Evolutionary conservation across 2,888 invertebrate species (phyloP).

Genomic region (Sthenelais limicola): DNA sequence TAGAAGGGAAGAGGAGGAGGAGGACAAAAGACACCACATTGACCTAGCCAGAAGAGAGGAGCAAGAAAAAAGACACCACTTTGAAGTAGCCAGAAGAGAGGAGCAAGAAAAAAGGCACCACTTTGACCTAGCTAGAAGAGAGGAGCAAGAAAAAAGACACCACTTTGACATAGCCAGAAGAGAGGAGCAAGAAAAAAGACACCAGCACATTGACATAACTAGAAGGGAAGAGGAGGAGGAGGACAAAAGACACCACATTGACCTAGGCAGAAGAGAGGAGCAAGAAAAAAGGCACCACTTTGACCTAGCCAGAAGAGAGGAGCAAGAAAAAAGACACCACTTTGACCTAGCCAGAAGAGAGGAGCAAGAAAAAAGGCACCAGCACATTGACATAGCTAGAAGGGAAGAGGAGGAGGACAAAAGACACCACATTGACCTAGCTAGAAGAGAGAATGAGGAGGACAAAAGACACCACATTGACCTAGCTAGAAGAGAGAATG

Average conservation of each 20-base stretch:
- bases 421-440: neutral
- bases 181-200: constrained; percentile 12
- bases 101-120: too few species aligned
- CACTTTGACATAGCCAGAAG: too few species aligned
- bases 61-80: too few species aligned
- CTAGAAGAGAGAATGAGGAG: neutral
- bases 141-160: too few species aligned
- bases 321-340: too few species aligned
- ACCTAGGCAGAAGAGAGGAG: neutral
- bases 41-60: too few species aligned
- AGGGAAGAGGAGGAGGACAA: neutral
- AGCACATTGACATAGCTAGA: neutral
- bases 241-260: neutral
- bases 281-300: neutral
- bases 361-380: neutral
- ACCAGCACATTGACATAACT: neutral
- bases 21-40: too few species aligned
- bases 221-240: neutral
- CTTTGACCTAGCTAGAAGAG: too few species aligned
- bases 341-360: too few species aligned
- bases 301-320: neutral
- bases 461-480: neutral
- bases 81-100: too few species aligned
- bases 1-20: neutral
- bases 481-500: neutral